Conservation (phyloP, 2,888 invertebrate species). For the Tethea ocularis region DNA sequence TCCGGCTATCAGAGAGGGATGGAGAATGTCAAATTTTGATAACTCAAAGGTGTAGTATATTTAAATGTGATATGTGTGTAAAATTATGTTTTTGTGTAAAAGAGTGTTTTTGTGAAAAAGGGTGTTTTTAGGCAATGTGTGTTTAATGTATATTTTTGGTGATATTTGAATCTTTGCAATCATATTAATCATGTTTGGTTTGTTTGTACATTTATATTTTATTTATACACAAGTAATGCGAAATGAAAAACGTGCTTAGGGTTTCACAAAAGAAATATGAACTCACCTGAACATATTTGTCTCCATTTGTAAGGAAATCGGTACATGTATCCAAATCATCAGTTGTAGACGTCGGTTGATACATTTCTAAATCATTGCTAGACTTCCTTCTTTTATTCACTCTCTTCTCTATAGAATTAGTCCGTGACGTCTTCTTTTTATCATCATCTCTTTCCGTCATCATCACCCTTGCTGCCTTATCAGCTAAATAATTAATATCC, state of each 20-base stretch:
- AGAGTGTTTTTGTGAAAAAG: neutral
- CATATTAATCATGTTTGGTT: no score
- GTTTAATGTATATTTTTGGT: no score
- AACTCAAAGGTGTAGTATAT: no score
- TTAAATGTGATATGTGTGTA: neutral
- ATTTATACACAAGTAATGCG: no score
- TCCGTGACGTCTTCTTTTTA: slow-evolving; percentile 39
- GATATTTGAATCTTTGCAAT: no score
- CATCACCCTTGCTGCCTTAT: slow-evolving; percentile 75
- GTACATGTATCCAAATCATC: slow-evolving; percentile 70
- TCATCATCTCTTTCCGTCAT: slow-evolving; percentile 64
- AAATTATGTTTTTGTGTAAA: neutral
- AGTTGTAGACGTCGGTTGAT: slow-evolving; percentile 76
- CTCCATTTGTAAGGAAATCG: slow-evolving; percentile 62
- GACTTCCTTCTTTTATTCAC: slow-evolving; percentile 68
- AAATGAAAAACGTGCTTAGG: no score
- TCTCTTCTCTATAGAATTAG: slow-evolving; percentile 59
- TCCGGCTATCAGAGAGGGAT: slow-evolving; percentile 58
- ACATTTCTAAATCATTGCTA: slow-evolving; percentile 74
- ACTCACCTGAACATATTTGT: slow-evolving; percentile 75
- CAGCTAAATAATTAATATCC: slow-evolving; percentile 70
- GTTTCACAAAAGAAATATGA: neutral
- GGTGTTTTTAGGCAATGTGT: neutral
- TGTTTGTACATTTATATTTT: no score
- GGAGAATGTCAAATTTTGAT: neutral